These are phyloP conservation scores for Lycaon pictus DNA, from an alignment of 2,113 vertebrate genomes.

Conservation along the genomic window DNA sequence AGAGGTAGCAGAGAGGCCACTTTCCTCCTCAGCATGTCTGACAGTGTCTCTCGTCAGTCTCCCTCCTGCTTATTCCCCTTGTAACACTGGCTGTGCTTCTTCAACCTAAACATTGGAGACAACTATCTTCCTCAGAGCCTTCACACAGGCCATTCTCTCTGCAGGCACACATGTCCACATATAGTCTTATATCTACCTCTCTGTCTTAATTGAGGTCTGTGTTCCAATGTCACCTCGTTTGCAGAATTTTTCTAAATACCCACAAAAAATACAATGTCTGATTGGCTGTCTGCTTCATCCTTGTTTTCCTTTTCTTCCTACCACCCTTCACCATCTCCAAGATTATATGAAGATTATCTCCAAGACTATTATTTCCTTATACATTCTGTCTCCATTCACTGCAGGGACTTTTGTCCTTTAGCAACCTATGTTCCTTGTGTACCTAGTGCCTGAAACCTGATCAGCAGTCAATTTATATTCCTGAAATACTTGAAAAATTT, in stretches of 20 bases:
- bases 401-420: background rate
- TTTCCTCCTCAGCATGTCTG: background rate
- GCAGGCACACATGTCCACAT: background rate
- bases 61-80: background rate
- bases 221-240: background rate
- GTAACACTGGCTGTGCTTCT: background rate
- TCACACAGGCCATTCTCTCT: background rate
- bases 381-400: background rate
- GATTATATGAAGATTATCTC: background rate
- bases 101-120: background rate
- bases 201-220: background rate
- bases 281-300: background rate
- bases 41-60: background rate
- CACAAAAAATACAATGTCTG: background rate
- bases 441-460: background rate
- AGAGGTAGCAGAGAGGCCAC: background rate
- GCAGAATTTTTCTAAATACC: background rate
- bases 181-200: fast-evolving
- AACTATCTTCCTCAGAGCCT: background rate
- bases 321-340: background rate
- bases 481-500: background rate
- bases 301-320: background rate
- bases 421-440: background rate
- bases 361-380: background rate
- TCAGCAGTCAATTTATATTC: background rate